Evolutionary conservation across 2,797 vertebrate genomes (phyloP), one percentile per base, ranked within the genome.

Genomic region (Sebastes diploproa): DNA sequence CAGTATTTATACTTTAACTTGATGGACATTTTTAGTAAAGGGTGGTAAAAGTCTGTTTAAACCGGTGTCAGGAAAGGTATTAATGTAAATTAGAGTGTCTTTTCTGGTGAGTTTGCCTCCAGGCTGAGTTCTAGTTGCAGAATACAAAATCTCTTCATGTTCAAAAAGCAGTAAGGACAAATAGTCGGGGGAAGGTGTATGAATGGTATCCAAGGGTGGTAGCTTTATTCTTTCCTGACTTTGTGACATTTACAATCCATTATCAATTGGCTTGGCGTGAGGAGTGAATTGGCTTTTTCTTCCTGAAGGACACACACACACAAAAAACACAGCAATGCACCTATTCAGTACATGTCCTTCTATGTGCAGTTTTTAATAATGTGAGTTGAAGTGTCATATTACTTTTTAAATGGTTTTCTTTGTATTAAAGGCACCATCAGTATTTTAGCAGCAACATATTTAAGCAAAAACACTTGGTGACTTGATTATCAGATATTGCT

Each of bases 181-280:
- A 50, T 5, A 2, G 7, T 2, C 55, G 63, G 10, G 3, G 46
- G 9, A 50, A 68, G 34, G 29, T 61, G 50, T 38, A 16, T 58
- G 55, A 79, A 72, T 64, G 13, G 8, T 60, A 27, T 75, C 29
- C 61, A 64, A 27, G 55, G n/a, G n/a, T 22, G 34, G 16, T 7
- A 12, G 13, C 27, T 50, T 55, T 23, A 64, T 38, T 64, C 3
- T 46, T 61, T 65, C 20, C 65, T 36, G 55, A 80, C 67, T 50
- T 70, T 42, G 25, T 72, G 67, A 82, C 58, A 50, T 83, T 80
- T 62, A 55, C 23, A 64, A 74, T 65, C 22, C 20, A 71, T 77
- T 78, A 64, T 75, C 42, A 65, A 50, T 32, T 32, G 42, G 30
- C 13, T 70, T 52, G 65, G n/a, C 61, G 29, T n/a, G 11, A 71